phyloP scores from a whole-genome alignment of 2,797 vertebrate species.

The Danionella dracula region DNA sequence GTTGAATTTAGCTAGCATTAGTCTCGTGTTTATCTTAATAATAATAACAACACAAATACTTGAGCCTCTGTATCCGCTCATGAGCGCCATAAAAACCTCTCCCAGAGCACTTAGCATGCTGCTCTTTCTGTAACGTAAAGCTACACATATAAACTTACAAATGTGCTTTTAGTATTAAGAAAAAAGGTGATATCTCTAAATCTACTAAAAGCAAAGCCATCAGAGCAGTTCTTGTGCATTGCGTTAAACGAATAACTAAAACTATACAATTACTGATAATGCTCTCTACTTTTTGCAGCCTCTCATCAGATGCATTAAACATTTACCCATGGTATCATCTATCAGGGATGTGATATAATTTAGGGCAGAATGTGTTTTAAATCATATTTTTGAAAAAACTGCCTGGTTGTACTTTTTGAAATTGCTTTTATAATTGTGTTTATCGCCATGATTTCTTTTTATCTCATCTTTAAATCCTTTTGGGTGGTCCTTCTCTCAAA shows the following conservation, averaged over 20 bases:
- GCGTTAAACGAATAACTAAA: slow-evolving; percentile 36
- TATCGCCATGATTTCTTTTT: too few relatives aligned
- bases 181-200: slow-evolving; percentile 39
- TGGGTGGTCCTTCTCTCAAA: too few relatives aligned
- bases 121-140: slow-evolving; percentile 40
- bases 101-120: slow-evolving; percentile 24
- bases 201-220: slow-evolving; percentile 43
- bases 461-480: too few relatives aligned
- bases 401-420: slow-evolving; percentile 20
- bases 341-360: slow-evolving; percentile 28
- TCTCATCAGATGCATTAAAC: slow-evolving; percentile 29
- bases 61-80: background rate
- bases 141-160: slow-evolving; percentile 7
- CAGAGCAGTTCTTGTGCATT: slow-evolving; percentile 25
- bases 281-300: slow-evolving; percentile 37
- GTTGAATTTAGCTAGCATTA: background rate
- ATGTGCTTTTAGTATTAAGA: slow-evolving; percentile 45
- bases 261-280: slow-evolving; percentile 29
- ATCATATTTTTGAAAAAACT: slow-evolving; percentile 27
- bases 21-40: background rate
- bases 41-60: background rate
- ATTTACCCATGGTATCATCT: slow-evolving; percentile 29
- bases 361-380: slow-evolving; percentile 29
- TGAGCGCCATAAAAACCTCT: background rate
- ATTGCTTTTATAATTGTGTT: slow-evolving; percentile 5